Percentiles rank a stretch among this genome's conserved stretches.
These are phyloP conservation scores for Danio tinwini DNA, from an alignment of 2,797 vertebrate species.

Conservation along the genomic window DNA sequence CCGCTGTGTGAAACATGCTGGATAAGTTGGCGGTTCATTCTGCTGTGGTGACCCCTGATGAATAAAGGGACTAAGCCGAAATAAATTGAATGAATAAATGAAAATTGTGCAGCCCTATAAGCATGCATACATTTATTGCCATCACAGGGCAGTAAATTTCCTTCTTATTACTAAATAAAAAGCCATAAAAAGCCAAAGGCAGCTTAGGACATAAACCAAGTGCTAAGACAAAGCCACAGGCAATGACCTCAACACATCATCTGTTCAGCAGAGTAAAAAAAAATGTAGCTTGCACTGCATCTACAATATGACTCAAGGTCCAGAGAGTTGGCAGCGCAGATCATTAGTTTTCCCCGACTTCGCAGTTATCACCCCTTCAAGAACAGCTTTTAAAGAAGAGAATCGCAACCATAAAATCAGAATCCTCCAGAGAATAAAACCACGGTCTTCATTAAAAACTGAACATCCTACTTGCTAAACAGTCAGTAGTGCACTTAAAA, in stretches of 20 bases:
- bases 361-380: neutral
- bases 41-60: too few relatives aligned
- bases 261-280: neutral
- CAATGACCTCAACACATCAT: constrained; percentile 29
- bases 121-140: neutral
- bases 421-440: constrained; percentile 2
- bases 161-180: neutral
- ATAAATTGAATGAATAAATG: too few relatives aligned
- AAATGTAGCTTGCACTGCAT: constrained; percentile 5
- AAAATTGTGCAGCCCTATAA: neutral
- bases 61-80: too few relatives aligned
- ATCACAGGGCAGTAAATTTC: neutral
- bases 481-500: neutral
- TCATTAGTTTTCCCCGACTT: constrained; percentile 26
- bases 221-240: constrained; percentile 2
- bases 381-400: neutral
- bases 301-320: constrained; percentile 4
- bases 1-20: too few relatives aligned
- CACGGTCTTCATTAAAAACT: neutral
- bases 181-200: constrained; percentile 9
- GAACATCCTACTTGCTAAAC: constrained; percentile 3
- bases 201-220: neutral
- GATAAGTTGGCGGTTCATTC: too few relatives aligned
- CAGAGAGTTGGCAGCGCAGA: constrained; percentile 9
- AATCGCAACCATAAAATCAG: neutral